Conservation (phyloP, 1,140 invertebrate species). For the Drosophila tsacasi region DNA sequence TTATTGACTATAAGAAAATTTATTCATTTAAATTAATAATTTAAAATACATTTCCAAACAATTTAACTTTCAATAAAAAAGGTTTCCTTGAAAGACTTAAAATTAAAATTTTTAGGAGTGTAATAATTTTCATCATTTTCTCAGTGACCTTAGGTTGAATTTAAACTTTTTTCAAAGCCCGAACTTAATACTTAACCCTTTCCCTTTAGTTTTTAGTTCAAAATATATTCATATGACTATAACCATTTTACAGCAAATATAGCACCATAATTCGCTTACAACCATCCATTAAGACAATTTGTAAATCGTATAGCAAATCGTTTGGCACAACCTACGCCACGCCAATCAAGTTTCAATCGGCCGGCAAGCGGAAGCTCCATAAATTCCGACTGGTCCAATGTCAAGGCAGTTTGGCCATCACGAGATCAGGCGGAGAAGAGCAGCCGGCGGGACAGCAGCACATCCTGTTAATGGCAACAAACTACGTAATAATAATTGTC, state of each 20-base stretch:
- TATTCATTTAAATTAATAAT: too few relatives aligned
- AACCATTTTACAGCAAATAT: not conserved
- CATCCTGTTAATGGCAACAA: conserved; percentile 66
- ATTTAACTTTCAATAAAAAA: too few relatives aligned
- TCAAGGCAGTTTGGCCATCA: conserved; percentile 13
- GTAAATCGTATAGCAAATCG: conserved; percentile 18
- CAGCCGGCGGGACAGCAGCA: conserved; percentile 17
- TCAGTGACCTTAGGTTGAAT: too few relatives aligned
- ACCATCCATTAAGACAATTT: conserved; percentile 21
- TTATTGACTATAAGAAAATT: too few relatives aligned
- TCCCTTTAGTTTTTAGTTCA: not conserved
- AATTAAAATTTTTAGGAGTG: too few relatives aligned
- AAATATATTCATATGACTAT: not conserved
- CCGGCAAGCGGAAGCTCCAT: conserved; percentile 30
- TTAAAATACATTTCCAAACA: too few relatives aligned
- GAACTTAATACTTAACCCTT: too few relatives aligned
- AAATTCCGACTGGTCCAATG: conserved; percentile 40
- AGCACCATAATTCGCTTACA: not conserved
- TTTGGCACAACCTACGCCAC: conserved; percentile 38
- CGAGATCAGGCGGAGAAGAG: not conserved
- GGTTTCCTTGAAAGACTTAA: too few relatives aligned
- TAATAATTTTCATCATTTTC: too few relatives aligned
- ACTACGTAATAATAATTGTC: conserved; percentile 83
- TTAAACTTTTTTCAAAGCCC: too few relatives aligned
- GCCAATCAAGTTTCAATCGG: conserved; percentile 43